phyloP scores from a whole-genome alignment of 2,797 vertebrate species.

The Myotis pilosus region DNA sequence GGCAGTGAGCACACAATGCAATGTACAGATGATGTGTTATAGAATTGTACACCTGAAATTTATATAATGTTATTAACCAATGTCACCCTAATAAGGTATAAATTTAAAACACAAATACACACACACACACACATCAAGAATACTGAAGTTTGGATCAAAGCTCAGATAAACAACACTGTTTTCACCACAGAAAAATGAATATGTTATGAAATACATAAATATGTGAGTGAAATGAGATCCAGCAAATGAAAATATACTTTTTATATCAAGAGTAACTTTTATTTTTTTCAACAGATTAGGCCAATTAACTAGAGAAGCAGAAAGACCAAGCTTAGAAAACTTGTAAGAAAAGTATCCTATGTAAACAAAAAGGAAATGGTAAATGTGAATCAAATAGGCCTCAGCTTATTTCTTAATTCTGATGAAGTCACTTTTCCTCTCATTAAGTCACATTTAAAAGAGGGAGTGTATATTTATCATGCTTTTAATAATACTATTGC shows the following conservation, averaged over 20 bases:
- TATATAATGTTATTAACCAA: neutral
- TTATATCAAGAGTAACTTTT: conserved; percentile 70
- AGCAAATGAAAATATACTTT: conserved; percentile 55
- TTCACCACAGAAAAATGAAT: conserved; percentile 67
- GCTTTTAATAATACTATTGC: conserved; percentile 30
- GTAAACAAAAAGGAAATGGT: conserved; percentile 27
- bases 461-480: neutral
- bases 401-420: neutral
- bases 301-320: conserved; percentile 31
- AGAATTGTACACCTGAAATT: neutral
- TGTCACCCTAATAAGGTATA: neutral
- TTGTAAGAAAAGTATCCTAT: neutral
- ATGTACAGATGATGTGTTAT: neutral
- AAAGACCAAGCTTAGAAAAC: conserved; percentile 23
- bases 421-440: neutral
- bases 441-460: neutral
- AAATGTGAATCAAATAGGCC: neutral
- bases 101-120: neutral
- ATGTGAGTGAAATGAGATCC: conserved; percentile 63
- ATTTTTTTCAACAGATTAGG: conserved; percentile 67
- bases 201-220: conserved; percentile 72
- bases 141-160: conserved; percentile 76
- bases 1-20: neutral
- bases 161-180: conserved; percentile 68
- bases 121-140: neutral